A percentile compares a stretch with the other conserved stretches of the same genome.
These are phyloP conservation scores for Smittia sp. DNA, from an alignment of 2,888 invertebrate genomes.

Conservation along the genomic window DNA sequence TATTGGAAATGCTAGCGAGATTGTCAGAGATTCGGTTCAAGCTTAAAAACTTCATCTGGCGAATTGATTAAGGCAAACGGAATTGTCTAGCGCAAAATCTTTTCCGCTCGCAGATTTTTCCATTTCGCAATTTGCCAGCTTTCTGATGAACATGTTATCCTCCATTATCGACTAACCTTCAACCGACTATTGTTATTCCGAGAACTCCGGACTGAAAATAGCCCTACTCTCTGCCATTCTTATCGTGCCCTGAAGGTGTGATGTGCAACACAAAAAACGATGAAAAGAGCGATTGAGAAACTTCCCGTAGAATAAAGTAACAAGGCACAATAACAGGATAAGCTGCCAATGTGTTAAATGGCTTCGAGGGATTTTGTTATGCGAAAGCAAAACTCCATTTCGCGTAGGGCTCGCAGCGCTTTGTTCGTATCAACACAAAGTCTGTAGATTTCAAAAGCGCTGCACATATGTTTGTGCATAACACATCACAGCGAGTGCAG, in stretches of 20 bases:
- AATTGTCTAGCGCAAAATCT: too few species aligned
- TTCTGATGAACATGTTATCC: slow-evolving; percentile 2
- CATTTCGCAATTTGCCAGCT: background rate
- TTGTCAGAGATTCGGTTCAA: too few species aligned
- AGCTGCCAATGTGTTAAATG: slow-evolving; percentile 33
- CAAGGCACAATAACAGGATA: slow-evolving; percentile 33
- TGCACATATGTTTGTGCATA: background rate
- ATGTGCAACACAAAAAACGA: slow-evolving; percentile 3
- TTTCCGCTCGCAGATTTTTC: too few species aligned
- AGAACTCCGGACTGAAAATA: background rate
- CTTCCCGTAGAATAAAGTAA: background rate
- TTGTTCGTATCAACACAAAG: background rate
- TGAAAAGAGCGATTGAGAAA: background rate
- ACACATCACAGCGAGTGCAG: too few species aligned
- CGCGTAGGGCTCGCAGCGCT: background rate
- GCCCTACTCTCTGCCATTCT: background rate
- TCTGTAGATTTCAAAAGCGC: background rate
- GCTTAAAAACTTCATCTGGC: too few species aligned
- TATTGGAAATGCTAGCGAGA: too few species aligned
- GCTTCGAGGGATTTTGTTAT: background rate
- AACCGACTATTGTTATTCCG: background rate
- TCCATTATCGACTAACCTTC: background rate
- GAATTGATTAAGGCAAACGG: too few species aligned
- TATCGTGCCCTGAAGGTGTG: slow-evolving; percentile 24
- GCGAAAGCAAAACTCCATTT: background rate